Percentiles rank a stretch among this genome's conserved stretches.
Evolutionary conservation across 1,140 invertebrate genomes (phyloP).

Genomic region (Drosophila chauvacae): DNA sequence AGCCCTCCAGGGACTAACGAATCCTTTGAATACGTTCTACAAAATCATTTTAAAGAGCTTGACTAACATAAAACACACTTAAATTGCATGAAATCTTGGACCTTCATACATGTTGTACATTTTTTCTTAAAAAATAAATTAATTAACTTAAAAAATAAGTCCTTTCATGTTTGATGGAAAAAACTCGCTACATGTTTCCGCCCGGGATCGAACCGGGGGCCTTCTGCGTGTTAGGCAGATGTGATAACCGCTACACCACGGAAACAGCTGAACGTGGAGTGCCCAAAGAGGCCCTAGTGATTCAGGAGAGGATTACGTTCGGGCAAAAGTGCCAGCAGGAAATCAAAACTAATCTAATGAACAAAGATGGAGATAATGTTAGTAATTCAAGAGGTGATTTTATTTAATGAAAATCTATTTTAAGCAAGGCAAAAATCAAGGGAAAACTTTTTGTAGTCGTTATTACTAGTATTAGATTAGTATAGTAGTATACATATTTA

Average conservation of each 20-base stretch:
- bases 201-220: conserved; percentile 84
- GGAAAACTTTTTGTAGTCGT: background rate
- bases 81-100: background rate
- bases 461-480: no score
- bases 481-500: no score
- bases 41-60: background rate
- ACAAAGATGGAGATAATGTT: conserved; percentile 6
- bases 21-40: background rate
- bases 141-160: background rate
- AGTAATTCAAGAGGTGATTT: background rate
- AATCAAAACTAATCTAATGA: conserved; percentile 25
- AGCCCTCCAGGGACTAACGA: background rate
- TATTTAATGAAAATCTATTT: background rate
- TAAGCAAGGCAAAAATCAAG: background rate
- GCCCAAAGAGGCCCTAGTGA: conserved; percentile 10
- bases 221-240: conserved; percentile 85
- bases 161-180: background rate
- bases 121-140: no score
- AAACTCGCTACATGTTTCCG: conserved; percentile 61
- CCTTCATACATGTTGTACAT: no score
- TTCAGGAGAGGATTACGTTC: background rate
- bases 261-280: conserved; percentile 53
- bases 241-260: conserved; percentile 85
- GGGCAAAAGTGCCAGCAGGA: conserved; percentile 28
- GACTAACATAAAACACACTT: background rate